Percentiles rank a stretch among this genome's conserved stretches.
These are phyloP conservation scores for Phrynosoma blainvillii DNA, from an alignment of 2,113 vertebrate species.

Conservation along the genomic window DNA sequence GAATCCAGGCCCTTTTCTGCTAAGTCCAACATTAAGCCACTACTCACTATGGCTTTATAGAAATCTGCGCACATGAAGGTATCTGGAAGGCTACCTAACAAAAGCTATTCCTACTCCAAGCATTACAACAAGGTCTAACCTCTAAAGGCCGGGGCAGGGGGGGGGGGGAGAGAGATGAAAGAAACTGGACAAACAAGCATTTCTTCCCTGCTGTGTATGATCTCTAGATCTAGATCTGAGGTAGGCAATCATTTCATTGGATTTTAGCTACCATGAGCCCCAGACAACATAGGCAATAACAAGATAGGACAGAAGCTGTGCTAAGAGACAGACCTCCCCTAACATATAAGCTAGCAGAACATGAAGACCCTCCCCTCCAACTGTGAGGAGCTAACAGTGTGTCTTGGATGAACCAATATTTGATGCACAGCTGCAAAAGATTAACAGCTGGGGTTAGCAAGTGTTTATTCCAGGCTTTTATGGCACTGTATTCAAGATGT, in stretches of 20 bases:
- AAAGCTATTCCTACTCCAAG: background rate
- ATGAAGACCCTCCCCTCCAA: background rate
- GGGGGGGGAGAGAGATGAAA: too few species aligned
- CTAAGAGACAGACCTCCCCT: background rate
- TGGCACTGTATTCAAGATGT: background rate
- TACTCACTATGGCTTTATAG: background rate
- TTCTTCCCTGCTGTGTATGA: too few species aligned
- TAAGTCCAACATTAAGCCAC: background rate
- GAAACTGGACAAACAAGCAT: too few species aligned
- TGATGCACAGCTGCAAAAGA: background rate
- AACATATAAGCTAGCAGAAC: background rate
- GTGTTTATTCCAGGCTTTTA: background rate
- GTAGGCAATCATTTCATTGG: too few species aligned
- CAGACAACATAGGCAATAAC: background rate
- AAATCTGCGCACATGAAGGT: background rate
- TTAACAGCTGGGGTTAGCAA: background rate
- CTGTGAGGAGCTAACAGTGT: too few species aligned
- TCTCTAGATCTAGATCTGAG: background rate
- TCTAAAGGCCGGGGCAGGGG: too few species aligned
- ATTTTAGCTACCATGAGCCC: background rate
- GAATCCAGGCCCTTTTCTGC: background rate
- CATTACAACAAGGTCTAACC: background rate
- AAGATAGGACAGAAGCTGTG: background rate
- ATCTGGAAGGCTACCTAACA: background rate
- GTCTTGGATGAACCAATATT: background rate